Conservation (phyloP, 2,113 vertebrate species). For the Pachyramphus minor region DNA sequence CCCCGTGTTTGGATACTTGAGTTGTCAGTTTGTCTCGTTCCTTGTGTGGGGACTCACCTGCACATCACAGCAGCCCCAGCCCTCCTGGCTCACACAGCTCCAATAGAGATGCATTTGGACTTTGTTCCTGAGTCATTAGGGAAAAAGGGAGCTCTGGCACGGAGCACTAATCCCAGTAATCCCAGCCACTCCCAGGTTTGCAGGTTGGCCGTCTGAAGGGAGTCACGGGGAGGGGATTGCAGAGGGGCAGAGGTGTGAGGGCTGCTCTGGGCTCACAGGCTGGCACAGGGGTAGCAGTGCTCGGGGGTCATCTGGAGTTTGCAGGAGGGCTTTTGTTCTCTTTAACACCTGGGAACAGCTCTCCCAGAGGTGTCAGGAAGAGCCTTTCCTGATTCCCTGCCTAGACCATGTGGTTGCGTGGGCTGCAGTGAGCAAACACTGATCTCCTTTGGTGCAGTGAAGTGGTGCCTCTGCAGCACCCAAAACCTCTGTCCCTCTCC, state of each 20-base stretch:
- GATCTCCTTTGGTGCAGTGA: fast-evolving
- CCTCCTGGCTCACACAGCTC: neutral
- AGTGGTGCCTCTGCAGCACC: neutral
- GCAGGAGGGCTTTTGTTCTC: neutral
- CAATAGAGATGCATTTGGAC: neutral
- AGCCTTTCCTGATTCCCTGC: neutral
- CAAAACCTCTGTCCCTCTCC: neutral
- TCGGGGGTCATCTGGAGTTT: neutral
- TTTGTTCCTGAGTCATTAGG: neutral
- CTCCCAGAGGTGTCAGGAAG: neutral
- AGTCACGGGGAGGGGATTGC: neutral
- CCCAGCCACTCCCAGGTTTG: neutral
- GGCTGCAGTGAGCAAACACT: neutral
- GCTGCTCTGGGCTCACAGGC: neutral
- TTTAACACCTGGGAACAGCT: neutral
- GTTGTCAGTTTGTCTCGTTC: neutral
- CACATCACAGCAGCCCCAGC: neutral
- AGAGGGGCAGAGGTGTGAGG: neutral
- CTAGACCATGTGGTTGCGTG: fast-evolving
- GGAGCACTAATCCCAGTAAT: neutral
- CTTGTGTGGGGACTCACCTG: neutral
- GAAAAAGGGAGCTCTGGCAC: neutral
- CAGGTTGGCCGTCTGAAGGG: neutral
- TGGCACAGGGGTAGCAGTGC: neutral
- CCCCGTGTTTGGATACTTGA: neutral